Evolutionary conservation across 2,888 invertebrate species (phyloP).

Genomic region (Portevinia maculata): DNA sequence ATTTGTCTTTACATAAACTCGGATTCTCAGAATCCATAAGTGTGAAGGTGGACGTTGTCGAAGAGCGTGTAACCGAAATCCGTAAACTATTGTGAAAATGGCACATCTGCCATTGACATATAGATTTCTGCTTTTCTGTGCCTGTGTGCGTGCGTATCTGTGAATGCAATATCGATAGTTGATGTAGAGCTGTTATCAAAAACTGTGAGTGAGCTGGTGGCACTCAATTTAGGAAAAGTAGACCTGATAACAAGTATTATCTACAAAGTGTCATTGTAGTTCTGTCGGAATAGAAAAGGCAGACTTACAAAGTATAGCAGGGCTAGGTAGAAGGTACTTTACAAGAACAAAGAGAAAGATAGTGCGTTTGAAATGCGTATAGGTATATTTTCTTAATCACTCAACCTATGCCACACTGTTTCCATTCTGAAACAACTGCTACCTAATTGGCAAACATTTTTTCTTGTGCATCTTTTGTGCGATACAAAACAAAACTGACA

Average conservation of each 20-base stretch:
- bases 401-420: no score
- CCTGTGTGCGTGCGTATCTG: conserved; percentile 29
- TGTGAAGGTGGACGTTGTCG: background rate
- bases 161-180: conserved; percentile 23
- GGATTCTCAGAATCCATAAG: background rate
- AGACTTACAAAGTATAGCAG: conserved; percentile 8
- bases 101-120: conserved; percentile 24
- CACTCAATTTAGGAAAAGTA: conserved; percentile 29
- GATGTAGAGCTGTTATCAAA: conserved; percentile 56
- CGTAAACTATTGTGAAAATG: conserved; percentile 11
- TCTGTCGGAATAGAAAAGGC: background rate
- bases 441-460: no score
- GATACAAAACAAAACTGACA: background rate
- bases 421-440: no score
- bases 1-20: background rate
- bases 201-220: conserved; percentile 37
- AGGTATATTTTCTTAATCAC: no score
- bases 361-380: background rate
- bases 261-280: background rate
- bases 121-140: background rate
- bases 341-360: background rate
- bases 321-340: background rate
- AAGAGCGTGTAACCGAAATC: conserved; percentile 1
- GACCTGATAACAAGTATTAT: conserved; percentile 53
- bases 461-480: background rate